Evolutionary conservation across 2,888 invertebrate genomes (phyloP).

Genomic region (Cantharis flavilabris): DNA sequence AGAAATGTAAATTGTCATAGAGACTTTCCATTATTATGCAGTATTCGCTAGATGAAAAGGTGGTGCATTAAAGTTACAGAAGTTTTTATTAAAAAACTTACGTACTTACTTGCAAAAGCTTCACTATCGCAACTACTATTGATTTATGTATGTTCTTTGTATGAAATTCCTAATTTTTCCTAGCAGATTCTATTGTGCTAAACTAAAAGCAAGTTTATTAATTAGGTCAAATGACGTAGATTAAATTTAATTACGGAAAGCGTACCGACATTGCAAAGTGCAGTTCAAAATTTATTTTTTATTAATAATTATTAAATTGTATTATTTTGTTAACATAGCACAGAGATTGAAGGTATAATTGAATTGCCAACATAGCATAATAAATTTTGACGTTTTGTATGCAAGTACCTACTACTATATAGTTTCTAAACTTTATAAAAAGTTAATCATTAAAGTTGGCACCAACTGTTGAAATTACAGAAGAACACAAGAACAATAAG

Average conservation of each 20-base stretch:
- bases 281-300: not conserved
- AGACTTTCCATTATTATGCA: not conserved
- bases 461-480: not conserved
- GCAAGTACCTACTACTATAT: not conserved
- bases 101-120: not conserved
- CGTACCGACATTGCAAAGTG: not conserved
- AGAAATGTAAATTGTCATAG: not conserved
- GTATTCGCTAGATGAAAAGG: not conserved
- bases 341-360: not conserved
- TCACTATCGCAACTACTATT: not conserved
- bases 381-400: not conserved
- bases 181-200: not conserved
- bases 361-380: not conserved
- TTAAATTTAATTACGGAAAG: not conserved
- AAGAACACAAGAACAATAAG: not conserved
- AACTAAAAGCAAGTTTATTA: not conserved
- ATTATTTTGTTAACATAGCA: not conserved
- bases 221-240: not conserved
- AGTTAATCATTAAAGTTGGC: not conserved
- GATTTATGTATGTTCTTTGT: not conserved
- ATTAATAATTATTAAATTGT: not conserved
- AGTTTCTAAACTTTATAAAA: not conserved
- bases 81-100: not conserved
- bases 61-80: not conserved
- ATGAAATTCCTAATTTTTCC: not conserved